These are phyloP conservation scores for Netelia inedita DNA, from an alignment of 2,888 invertebrate species.

Conservation along the genomic window DNA sequence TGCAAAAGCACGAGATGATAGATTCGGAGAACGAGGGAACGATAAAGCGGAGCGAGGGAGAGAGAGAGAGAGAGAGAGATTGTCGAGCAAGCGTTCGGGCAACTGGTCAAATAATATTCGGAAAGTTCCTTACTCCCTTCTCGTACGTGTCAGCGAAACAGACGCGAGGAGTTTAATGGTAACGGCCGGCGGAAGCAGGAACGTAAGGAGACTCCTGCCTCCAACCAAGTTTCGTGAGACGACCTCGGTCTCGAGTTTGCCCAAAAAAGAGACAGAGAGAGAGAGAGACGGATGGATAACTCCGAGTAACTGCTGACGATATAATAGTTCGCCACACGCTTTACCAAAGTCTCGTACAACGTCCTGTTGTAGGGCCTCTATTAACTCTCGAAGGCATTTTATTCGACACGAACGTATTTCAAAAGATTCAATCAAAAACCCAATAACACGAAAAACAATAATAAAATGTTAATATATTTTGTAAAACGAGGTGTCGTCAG, in stretches of 20 bases:
- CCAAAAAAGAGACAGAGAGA: background rate
- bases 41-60: background rate
- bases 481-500: too few species aligned
- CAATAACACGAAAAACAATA: background rate
- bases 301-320: conserved; percentile 46
- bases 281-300: conserved; percentile 9
- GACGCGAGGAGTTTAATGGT: conserved; percentile 1
- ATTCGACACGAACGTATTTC: background rate
- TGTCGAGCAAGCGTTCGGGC: conserved; percentile 16
- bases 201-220: conserved; percentile 14
- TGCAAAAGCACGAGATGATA: background rate
- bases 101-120: conserved; percentile 69
- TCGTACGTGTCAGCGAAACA: conserved; percentile 64
- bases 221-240: conserved; percentile 45
- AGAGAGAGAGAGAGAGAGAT: background rate
- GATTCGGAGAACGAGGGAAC: background rate
- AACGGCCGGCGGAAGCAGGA: conserved; percentile 26
- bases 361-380: background rate
- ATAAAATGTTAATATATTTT: too few species aligned
- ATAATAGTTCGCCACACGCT: background rate
- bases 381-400: background rate
- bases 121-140: conserved; percentile 55
- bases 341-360: background rate
- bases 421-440: background rate
- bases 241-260: conserved; percentile 32